A percentile compares a stretch with the other conserved stretches of the same genome.
These are phyloP conservation scores for Dryobota labecula DNA, from an alignment of 2,888 invertebrate species.

Conservation along the genomic window DNA sequence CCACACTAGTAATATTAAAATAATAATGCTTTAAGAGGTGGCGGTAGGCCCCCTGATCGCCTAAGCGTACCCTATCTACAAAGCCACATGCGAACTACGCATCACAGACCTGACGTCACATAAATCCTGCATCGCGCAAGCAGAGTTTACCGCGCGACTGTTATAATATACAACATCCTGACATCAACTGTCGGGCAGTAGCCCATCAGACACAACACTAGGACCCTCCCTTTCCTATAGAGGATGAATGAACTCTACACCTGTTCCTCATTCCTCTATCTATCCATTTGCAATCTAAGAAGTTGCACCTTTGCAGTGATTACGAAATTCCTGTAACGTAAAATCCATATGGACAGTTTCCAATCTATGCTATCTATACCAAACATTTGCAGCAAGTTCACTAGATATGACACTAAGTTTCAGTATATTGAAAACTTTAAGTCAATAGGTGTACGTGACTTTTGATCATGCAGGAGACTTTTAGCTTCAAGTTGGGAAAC, in stretches of 20 bases:
- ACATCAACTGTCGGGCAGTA: too few relatives aligned
- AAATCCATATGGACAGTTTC: background rate
- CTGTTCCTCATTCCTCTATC: too few relatives aligned
- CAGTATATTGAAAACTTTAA: constrained; percentile 52
- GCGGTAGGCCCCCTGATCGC: background rate
- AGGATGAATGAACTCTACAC: too few relatives aligned
- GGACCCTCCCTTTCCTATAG: too few relatives aligned
- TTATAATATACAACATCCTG: too few relatives aligned
- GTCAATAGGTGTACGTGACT: constrained; percentile 56
- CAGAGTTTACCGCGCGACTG: too few relatives aligned
- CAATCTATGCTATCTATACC: background rate
- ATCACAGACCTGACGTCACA: too few relatives aligned
- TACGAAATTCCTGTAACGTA: background rate
- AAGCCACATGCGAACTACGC: too few relatives aligned
- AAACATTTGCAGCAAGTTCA: constrained; percentile 22
- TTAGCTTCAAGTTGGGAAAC: constrained; percentile 38
- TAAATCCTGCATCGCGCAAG: too few relatives aligned
- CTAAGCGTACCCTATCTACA: background rate
- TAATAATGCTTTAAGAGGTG: background rate
- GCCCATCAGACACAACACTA: too few relatives aligned
- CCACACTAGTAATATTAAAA: background rate
- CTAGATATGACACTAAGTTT: constrained; percentile 38
- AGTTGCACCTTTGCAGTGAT: background rate
- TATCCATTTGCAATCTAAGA: background rate
- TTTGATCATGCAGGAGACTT: constrained; percentile 44